A percentile compares a stretch with the other conserved stretches of the same genome.
Evolutionary conservation across 1,140 invertebrate species (phyloP).

Genomic region (Scaptomyza montana): DNA sequence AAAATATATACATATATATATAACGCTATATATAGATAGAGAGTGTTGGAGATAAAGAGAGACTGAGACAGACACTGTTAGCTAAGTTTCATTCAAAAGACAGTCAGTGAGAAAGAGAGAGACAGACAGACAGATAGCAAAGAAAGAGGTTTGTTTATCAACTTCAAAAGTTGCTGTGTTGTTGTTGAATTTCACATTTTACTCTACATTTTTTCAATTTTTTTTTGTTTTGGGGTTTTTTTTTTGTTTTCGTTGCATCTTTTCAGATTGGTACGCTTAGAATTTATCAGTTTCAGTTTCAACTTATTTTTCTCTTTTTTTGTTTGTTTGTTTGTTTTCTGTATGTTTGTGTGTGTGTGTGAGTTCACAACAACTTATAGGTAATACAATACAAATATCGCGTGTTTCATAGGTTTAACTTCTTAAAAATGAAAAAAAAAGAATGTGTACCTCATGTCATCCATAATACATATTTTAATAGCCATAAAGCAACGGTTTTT

Average conservation of each 20-base stretch:
- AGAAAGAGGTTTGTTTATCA: constrained; percentile 29
- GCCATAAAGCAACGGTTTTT: constrained; percentile 44
- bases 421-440: constrained; percentile 71
- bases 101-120: constrained; percentile 14
- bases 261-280: constrained; percentile 66
- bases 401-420: constrained; percentile 68
- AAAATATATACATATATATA: constrained; percentile 56
- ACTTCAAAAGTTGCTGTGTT: constrained; percentile 26
- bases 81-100: constrained; percentile 17
- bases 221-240: constrained; percentile 20
- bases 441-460: constrained; percentile 79
- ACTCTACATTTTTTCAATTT: constrained; percentile 25
- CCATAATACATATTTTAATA: constrained; percentile 72
- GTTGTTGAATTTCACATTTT: constrained; percentile 5
- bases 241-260: constrained; percentile 42
- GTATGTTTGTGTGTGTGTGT: constrained; percentile 26
- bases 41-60: constrained; percentile 2
- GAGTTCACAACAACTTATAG: constrained; percentile 74
- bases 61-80: constrained; percentile 45
- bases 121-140: constrained; percentile 32
- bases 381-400: constrained; percentile 82
- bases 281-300: constrained; percentile 67
- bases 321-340: constrained; percentile 51
- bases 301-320: constrained; percentile 67
- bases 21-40: constrained; percentile 25